Evolutionary conservation across 1,140 invertebrate species (phyloP).

Genomic region (Drosophila prosaltans): DNA sequence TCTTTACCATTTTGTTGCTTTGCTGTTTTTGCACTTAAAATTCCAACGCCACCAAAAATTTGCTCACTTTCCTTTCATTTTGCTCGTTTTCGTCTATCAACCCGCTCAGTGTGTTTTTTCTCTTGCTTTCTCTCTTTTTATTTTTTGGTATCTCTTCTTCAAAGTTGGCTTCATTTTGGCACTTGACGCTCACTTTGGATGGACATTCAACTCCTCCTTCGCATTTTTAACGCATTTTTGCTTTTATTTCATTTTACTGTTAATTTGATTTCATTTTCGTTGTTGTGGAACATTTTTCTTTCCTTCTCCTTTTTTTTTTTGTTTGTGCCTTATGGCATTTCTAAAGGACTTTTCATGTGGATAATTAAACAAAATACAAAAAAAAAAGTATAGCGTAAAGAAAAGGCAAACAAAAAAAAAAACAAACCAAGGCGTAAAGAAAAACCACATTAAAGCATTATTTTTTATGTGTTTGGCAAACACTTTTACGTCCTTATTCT

Average conservation of each 20-base stretch:
- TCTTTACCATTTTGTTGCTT: background rate
- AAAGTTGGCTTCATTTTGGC: conserved; percentile 69
- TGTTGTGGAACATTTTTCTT: conserved; percentile 30
- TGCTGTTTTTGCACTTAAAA: conserved; percentile 49
- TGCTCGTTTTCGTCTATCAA: conserved; percentile 18
- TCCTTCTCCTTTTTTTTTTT: conserved; percentile 25
- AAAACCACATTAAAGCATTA: conserved; percentile 35
- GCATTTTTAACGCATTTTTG: conserved; percentile 71
- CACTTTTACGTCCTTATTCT: conserved; percentile 10
- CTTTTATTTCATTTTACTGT: conserved; percentile 70
- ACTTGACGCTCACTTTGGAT: conserved; percentile 46
- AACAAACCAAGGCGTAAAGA: conserved; percentile 14
- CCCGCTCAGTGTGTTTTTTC: background rate
- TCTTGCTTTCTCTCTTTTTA: background rate
- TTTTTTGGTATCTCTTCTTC: conserved; percentile 43
- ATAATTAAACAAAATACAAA: conserved; percentile 77
- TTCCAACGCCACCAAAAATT: conserved; percentile 36
- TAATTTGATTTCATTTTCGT: conserved; percentile 71
- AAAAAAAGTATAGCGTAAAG: conserved; percentile 17
- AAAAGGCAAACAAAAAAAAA: conserved; percentile 26
- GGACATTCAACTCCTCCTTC: conserved; percentile 23
- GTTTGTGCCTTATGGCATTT: conserved; percentile 49
- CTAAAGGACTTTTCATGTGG: conserved; percentile 72
- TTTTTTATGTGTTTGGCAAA: conserved; percentile 41
- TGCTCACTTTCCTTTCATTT: conserved; percentile 21